phyloP scores from a whole-genome alignment of 1,140 invertebrate genomes.

The Melipona quadrifasciata region DNA sequence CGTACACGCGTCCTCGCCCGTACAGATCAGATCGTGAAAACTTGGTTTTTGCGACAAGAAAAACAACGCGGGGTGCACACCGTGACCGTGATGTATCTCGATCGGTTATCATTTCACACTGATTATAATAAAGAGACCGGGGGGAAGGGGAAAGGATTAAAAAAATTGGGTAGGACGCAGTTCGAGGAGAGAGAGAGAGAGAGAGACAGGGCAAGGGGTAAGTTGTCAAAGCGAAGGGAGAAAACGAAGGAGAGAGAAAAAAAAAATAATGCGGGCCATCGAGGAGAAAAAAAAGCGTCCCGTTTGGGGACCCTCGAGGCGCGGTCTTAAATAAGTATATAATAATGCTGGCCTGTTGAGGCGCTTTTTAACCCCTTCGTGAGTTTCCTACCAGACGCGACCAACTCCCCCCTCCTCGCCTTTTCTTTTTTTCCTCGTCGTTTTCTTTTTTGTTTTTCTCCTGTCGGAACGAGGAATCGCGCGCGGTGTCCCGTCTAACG shows the following conservation, averaged over 20 bases:
- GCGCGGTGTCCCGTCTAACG: constrained; percentile 72
- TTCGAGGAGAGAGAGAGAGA: background rate
- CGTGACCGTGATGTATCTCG: constrained; percentile 73
- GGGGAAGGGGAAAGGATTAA: background rate
- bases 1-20: background rate
- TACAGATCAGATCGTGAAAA: background rate
- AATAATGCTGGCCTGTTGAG: constrained; percentile 75
- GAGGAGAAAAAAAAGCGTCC: constrained; percentile 59
- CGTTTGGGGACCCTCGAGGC: constrained; percentile 66
- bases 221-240: constrained; percentile 17
- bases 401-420: constrained; percentile 46
- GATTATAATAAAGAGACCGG: constrained; percentile 78
- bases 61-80: constrained; percentile 65
- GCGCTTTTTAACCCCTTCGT: constrained; percentile 71
- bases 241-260: constrained; percentile 2
- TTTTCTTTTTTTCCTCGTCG: constrained; percentile 57
- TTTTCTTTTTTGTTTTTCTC: constrained; percentile 49
- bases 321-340: constrained; percentile 81
- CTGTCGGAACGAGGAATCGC: constrained; percentile 1
- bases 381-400: constrained; percentile 15
- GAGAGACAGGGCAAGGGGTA: constrained; percentile 3
- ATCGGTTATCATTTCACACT: constrained; percentile 83
- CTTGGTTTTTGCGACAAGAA: constrained; percentile 68
- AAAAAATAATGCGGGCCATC: constrained; percentile 64
- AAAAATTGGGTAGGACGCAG: background rate